Evolutionary conservation across 2,797 vertebrate genomes (phyloP), one percentile per base, ranked within the genome.

Genomic region (Lemur catta): DNA sequence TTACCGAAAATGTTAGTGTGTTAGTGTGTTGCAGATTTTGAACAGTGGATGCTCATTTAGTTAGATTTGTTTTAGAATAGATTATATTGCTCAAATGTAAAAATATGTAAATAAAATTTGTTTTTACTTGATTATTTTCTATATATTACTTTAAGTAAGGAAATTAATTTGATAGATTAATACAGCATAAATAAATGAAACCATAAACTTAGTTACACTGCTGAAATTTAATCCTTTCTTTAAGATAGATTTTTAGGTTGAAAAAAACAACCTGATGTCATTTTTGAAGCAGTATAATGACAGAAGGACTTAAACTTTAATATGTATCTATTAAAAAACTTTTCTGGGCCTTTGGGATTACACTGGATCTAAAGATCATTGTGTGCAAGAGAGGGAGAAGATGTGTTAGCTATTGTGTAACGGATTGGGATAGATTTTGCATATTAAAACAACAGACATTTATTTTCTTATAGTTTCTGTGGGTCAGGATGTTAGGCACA

Each of bases 31-130:
- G 71, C 18, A 63, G 69, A 57, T 46, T 3, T 17, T 69, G 50
- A 82, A 28, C 55, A 59, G 59, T 85, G 17, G 55, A 84, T 57
- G 78, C 28, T 3, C 3, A 52, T 24, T 18, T 55, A 86, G 20
- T 7, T 74, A 71, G 11, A 65, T 90, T 84, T 90, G 35, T 91
- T 90, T 96, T 55, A 87, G 69, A 82, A 89, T 89, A 76, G 63
- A 67, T 95, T 89, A 85, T 86, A 67, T 81, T 59, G 52, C 43
- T 92, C 61, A 92, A 59, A 48, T 76, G 76, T 59, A 3, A 11
- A 67, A 24, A 50, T 78, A 38, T 38, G 18, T 48, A 52, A 22
- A 22, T 71, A 55, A 79, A 33, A n/a, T 69, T 35, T 67, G 67
- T 76, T 76, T 22, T 71, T 22, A 24, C 82, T 69, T 76, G 87